Conservation (phyloP, 2,113 vertebrate genomes). For the Mus pahari region DNA sequence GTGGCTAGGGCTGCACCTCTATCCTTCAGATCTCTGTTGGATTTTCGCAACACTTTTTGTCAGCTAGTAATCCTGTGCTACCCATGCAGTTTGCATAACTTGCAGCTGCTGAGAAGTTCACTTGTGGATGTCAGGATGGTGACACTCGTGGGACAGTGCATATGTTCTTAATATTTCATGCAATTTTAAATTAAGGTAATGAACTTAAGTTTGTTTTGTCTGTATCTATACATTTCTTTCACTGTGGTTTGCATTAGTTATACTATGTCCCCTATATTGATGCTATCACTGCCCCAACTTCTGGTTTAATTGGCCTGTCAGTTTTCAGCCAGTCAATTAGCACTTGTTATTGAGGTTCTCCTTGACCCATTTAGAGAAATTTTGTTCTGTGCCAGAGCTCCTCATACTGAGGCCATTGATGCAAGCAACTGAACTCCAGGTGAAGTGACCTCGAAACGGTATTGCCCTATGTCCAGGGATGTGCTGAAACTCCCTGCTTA, state of each 20-base stretch:
- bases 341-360: constrained; percentile 49
- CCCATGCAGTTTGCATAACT: neutral
- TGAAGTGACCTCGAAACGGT: neutral
- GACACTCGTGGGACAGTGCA: neutral
- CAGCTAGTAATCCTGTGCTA: neutral
- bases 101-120: neutral
- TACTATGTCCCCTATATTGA: neutral
- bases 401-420: neutral
- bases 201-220: neutral
- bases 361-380: neutral
- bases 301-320: neutral
- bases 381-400: neutral
- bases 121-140: neutral
- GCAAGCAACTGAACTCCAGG: neutral
- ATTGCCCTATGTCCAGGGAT: neutral
- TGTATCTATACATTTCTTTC: neutral
- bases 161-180: neutral
- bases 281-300: neutral
- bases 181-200: constrained; percentile 21
- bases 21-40: neutral
- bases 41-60: neutral
- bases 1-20: neutral
- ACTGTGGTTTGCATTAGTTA: neutral
- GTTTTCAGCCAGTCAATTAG: constrained; percentile 39
- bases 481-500: neutral